Conservation (phyloP, 2,888 invertebrate genomes). For the Thera britannica region DNA sequence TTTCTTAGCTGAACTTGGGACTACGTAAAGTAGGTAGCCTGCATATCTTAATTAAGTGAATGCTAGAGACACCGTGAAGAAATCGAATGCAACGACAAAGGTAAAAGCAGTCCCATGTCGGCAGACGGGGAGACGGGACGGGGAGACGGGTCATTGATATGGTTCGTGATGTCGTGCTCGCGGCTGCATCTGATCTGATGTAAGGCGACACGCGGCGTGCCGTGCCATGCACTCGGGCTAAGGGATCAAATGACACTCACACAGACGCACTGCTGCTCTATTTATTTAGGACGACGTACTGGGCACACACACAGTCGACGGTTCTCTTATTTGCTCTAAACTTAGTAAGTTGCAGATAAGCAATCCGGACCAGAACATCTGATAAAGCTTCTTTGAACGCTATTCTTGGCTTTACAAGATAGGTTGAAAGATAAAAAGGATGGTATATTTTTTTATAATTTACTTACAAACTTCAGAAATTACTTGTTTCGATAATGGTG, state of each 20-base stretch:
- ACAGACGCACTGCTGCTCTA: slow-evolving; percentile 33
- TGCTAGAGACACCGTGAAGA: not conserved
- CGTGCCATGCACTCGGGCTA: slow-evolving; percentile 24
- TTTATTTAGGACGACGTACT: slow-evolving; percentile 45
- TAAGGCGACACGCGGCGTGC: slow-evolving; percentile 13
- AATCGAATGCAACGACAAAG: slow-evolving; percentile 1
- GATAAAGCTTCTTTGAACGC: slow-evolving; percentile 27
- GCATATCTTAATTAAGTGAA: too few species aligned
- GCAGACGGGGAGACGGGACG: slow-evolving; percentile 7
- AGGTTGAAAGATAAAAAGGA: not conserved
- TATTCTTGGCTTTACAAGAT: slow-evolving; percentile 1
- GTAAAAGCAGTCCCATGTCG: slow-evolving; percentile 11
- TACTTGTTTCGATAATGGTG: too few species aligned
- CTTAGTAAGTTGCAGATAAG: slow-evolving; percentile 41
- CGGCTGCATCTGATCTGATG: slow-evolving; percentile 45
- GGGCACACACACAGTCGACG: slow-evolving; percentile 27
- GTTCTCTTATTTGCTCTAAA: slow-evolving; percentile 34
- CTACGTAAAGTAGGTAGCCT: too few species aligned
- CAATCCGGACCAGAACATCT: slow-evolving; percentile 33
- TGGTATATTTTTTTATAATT: not conserved
- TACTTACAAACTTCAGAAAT: too few species aligned
- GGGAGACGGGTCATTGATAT: slow-evolving; percentile 31
- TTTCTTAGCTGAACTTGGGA: not conserved
- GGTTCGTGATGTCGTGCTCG: slow-evolving; percentile 27
- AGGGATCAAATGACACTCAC: slow-evolving; percentile 35